phyloP scores from a whole-genome alignment of 2,113 vertebrate species.

The Platichthys stellatus region DNA sequence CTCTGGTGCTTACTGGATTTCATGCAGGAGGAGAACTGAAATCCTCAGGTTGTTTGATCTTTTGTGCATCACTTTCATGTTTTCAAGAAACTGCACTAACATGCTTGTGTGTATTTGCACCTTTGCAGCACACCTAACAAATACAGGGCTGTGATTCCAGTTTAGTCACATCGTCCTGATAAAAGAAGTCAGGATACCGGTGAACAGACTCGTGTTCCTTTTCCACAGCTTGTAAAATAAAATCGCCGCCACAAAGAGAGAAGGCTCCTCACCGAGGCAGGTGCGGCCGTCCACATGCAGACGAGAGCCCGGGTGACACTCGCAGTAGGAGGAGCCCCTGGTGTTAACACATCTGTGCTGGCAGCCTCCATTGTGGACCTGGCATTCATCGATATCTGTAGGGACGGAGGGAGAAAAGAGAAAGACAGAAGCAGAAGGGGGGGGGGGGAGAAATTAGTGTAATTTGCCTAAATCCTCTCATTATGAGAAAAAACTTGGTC shows the following conservation, averaged over 20 bases:
- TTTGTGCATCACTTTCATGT: too few species aligned
- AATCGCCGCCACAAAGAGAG: neutral
- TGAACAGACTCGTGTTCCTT: too few species aligned
- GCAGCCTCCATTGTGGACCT: conserved; percentile 93
- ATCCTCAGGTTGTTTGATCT: too few species aligned
- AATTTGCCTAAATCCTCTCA: conserved; percentile 63
- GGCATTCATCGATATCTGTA: conserved; percentile 94
- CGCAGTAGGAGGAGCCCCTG: conserved; percentile 89
- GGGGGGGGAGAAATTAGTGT: conserved; percentile 44
- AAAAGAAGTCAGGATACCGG: too few species aligned
- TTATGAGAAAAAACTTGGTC: conserved; percentile 43
- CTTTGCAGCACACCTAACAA: too few species aligned
- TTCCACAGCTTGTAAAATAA: neutral
- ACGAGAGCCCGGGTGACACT: conserved; percentile 88
- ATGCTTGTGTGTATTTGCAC: too few species aligned
- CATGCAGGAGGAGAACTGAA: too few species aligned
- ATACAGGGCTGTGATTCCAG: too few species aligned
- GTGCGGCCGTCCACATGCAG: conserved; percentile 92
- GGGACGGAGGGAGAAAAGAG: neutral
- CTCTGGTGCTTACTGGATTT: too few species aligned
- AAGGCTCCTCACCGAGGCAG: conserved; percentile 87
- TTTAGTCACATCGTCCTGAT: too few species aligned
- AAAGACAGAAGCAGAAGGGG: neutral
- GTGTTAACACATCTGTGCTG: conserved; percentile 96
- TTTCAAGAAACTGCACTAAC: too few species aligned